Evolutionary conservation across 2,888 invertebrate genomes (phyloP), one percentile per base, ranked within the genome.

Genomic region (Drosophila formosana): DNA sequence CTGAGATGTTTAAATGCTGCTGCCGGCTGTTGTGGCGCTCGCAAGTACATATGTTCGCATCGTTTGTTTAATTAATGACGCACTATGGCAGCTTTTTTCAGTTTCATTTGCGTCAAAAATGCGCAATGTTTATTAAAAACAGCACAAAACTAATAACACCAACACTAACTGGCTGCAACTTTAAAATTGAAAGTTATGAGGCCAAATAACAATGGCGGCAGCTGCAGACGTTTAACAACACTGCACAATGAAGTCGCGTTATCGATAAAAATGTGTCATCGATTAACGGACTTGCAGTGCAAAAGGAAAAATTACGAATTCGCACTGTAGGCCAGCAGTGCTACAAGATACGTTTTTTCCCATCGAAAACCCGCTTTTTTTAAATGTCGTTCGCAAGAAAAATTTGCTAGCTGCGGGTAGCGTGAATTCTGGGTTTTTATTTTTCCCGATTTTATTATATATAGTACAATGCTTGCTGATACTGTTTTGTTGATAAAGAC

Each of bases 1-100:
- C 57, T 18, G 18, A 18, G 23, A 49, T 66, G 60, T 62, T 82
- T 56, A 68, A 79, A 75, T 60, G 66, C 47, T 75, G 60, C 64
- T 75, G 61, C 68, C 67, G 58, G 43, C 61, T 37, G 37, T 30
- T 61, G 66, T 39, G 34, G 43, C 43, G 49, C 37, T 37, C 39
- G 51, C 39, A 61, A 57, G 61, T 60, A 65, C 66, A 52, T 51
- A 69, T 65, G 64, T 28, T 66, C 50, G 58, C 43, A 78, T 73
- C 60, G 73, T 52, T 81, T 67, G 63, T 61, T 60, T 58, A 74
- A 86, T 86, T 75, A 80, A 80, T 83, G 83, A 83, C 83, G 83
- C 83, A 85, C 75, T 76, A 37, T 69, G 50, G 41, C 72, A 62
- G 55, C 66, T 66, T 62, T 41, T 63, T 72, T 82, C 66, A 57